Base-by-base conservation (phyloP, 2,888 invertebrate species). In the Trichopria drosophilae region DNA sequence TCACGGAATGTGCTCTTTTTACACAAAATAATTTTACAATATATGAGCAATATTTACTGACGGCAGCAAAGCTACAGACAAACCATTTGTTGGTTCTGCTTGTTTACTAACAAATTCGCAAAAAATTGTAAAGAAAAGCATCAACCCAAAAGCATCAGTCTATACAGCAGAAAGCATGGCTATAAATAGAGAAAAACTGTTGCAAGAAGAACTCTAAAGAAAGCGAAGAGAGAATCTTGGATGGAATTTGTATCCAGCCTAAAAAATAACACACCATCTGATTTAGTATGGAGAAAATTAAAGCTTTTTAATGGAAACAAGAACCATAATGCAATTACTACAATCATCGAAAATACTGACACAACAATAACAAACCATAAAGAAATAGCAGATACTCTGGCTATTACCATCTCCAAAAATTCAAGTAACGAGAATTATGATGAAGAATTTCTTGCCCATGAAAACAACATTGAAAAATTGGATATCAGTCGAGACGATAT, bases 261-360 rank as follows among this genome's bases (percentile, higher is more conserved):
- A 2, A 42, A 26, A 5, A 20, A 46, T 2, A 23, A 31, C 2
- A 19, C 48, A 13, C 12, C 42, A 3, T 20, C 10, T 6, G 13
- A 22, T 4, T 6, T 40, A n/a, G 24, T 51, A 2, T 58, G 53
- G 57, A 52, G 43, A 24, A 57, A 53, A 35, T 41, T 59, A 0
- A 47, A 44, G 32, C 19, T 20, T 9, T 50, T 59, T 19, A 37
- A 40, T 7, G 54, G 46, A 3, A 34, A 7, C 26, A 35, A 24
- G 6, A 4, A 16, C 9, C n/a, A n/a, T n/a, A 4, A 23, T 7
- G 15, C 39, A 6, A 19, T 23, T 3, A 3, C 40, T 6, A 2
- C 49, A 16, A 12, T 29, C 4, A 41, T 34, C 9, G 10, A 34
- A 15, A 28, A 51, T 15, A 22, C 26, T 3, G 10, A 29, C n/a